phyloP scores from a whole-genome alignment of 2,797 vertebrate genomes.

The Brachymystax lenok region DNA sequence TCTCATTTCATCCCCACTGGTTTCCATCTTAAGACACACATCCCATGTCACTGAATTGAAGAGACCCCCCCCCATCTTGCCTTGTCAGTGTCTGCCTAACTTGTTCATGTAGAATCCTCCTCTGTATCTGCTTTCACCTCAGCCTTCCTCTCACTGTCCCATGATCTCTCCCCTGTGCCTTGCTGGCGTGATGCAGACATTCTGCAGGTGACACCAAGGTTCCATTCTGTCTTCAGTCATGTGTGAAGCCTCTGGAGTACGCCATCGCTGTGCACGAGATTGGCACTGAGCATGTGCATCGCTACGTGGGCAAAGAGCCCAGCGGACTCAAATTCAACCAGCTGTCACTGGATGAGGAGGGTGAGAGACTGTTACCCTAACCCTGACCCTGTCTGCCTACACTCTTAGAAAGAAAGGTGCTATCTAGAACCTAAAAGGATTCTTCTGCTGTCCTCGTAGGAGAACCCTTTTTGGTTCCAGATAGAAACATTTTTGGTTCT shows the following conservation, averaged over 20 bases:
- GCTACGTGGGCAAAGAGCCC: constrained; percentile 88
- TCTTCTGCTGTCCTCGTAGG: too few relatives aligned
- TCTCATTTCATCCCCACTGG: neutral
- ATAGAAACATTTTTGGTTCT: too few relatives aligned
- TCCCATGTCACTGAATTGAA: neutral
- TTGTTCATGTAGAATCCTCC: neutral
- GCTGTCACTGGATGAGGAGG: constrained; percentile 84
- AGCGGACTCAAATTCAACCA: constrained; percentile 91
- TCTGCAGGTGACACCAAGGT: constrained; percentile 87
- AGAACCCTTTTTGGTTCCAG: too few relatives aligned
- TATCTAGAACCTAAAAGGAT: too few relatives aligned
- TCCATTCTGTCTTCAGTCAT: constrained; percentile 92
- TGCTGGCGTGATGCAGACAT: constrained; percentile 69
- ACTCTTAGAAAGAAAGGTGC: too few relatives aligned
- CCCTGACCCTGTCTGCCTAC: neutral
- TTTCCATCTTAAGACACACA: too few relatives aligned
- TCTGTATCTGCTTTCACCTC: neutral
- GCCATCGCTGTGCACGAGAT: constrained; percentile 84
- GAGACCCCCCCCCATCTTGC: neutral
- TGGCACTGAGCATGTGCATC: constrained; percentile 81
- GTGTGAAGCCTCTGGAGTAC: constrained; percentile 90
- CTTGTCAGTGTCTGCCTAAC: neutral
- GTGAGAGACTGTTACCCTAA: constrained; percentile 59
- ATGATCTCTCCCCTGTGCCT: constrained; percentile 21
- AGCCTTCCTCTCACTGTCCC: constrained; percentile 30